Base-by-base conservation (phyloP, 2,797 vertebrate genomes). In the Typhlichthys eigenmanni region DNA sequence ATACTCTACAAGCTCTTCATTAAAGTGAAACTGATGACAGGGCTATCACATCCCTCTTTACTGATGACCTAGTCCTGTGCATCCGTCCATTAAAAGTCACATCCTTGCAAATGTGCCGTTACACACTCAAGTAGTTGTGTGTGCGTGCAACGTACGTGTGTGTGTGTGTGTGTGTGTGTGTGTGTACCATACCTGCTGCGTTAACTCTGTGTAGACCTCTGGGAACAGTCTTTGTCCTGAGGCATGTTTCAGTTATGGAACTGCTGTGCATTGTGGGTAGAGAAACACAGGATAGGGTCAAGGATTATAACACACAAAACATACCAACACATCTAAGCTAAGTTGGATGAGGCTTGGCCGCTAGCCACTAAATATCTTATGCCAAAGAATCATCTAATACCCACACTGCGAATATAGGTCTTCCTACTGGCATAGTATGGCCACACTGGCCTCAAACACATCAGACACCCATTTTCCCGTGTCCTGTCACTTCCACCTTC, bases 161-260 rank as follows among this genome's bases (percentile, higher is more conserved):
- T 34, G 55, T 62, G 53, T 13, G n/a, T 6, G n/a, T 59, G 58
- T 49, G 58, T 48, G 58, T 49, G 58, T 17, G 24, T 24, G n/a
- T 51, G 38, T 50, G 13, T 17, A 13, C 38, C 55, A 4, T 85
- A 93, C 92, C 92, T 90, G 88, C 91, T 77, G 77, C 68, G 64
- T 92, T 94, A 75, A 94, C 87, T 88, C 78, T 88, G 75, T 86
- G 73, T 47, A 91, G 74, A 43, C 91, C 91, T 80, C 73, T 89
- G 13, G 85, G 90, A 75, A 81, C 8, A 70, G 69, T 87, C 70
- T 80, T 80, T 51, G 80, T 85, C 68, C 71, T 81, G 0, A 6
- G 58, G 58, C 56, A 76, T 14, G 71, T 78, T 60, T 78, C 71
- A 59, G 67, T 75, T 71, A 47, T 69, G 58, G 50, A 53, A 49